Evolutionary conservation across 2,888 invertebrate genomes (phyloP).

Genomic region (Drosophila recens): DNA sequence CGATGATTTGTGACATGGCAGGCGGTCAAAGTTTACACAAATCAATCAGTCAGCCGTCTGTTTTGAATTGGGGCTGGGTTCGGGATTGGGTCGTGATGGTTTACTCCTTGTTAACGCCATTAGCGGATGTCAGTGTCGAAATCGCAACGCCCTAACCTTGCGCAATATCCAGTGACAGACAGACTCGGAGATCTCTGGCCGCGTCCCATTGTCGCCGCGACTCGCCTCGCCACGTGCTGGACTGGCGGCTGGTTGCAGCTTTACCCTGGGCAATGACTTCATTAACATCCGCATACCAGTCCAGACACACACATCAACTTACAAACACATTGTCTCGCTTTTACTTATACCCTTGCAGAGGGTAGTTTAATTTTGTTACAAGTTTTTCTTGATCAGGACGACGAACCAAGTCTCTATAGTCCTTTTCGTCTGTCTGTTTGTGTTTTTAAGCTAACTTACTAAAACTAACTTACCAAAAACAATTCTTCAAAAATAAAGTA

Average conservation of each 20-base stretch:
- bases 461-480: too few relatives aligned
- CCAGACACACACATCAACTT: conserved; percentile 2
- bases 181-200: background rate
- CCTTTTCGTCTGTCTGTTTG: too few relatives aligned
- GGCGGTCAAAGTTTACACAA: conserved; percentile 75
- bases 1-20: conserved; percentile 55
- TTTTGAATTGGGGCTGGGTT: background rate
- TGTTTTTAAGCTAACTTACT: too few relatives aligned
- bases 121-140: conserved; percentile 46
- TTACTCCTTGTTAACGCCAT: conserved; percentile 55
- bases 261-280: conserved; percentile 70
- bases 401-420: too few relatives aligned
- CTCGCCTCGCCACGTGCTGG: conserved; percentile 62
- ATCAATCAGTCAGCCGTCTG: conserved; percentile 64
- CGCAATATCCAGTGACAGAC: conserved; percentile 51
- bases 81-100: background rate
- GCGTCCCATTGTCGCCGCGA: background rate
- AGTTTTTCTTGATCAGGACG: too few relatives aligned
- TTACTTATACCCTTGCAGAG: background rate
- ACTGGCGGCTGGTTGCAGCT: conserved; percentile 38
- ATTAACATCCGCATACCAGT: conserved; percentile 54
- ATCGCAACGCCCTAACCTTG: conserved; percentile 71
- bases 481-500: too few relatives aligned
- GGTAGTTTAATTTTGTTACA: too few relatives aligned
- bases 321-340: conserved; percentile 37